Conservation (phyloP, 2,113 vertebrate species). For the Tragelaphus imberbis region DNA sequence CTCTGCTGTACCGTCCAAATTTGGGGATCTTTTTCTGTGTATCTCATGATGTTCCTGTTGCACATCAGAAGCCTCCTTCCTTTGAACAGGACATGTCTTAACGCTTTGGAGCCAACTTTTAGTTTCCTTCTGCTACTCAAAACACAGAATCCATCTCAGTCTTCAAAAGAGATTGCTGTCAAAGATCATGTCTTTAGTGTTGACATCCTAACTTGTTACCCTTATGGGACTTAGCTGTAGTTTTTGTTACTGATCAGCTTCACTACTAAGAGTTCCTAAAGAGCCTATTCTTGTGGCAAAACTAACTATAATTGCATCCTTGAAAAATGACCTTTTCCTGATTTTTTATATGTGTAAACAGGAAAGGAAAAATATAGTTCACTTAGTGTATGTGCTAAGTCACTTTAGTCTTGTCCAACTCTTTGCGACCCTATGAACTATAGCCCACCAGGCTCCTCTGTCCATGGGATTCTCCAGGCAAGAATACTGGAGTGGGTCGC, state of each 20-base stretch:
- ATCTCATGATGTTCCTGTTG: slow-evolving; percentile 16
- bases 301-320: neutral
- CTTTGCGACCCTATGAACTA: neutral
- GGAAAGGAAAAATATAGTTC: neutral
- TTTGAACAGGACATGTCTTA: slow-evolving; percentile 40
- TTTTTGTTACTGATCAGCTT: neutral
- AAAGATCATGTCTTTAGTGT: neutral
- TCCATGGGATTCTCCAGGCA: neutral
- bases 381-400: neutral
- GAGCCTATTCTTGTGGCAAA: neutral
- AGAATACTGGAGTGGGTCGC: neutral
- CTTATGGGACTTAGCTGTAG: neutral
- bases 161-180: neutral
- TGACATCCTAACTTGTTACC: neutral
- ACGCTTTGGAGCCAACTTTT: neutral
- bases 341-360: neutral
- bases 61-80: neutral
- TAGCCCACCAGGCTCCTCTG: neutral
- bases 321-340: neutral
- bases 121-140: slow-evolving; percentile 33
- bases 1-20: neutral
- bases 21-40: neutral
- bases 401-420: neutral
- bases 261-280: neutral
- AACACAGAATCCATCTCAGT: neutral